These are phyloP conservation scores for Euclidia mi DNA, from an alignment of 2,888 invertebrate species.

Conservation along the genomic window DNA sequence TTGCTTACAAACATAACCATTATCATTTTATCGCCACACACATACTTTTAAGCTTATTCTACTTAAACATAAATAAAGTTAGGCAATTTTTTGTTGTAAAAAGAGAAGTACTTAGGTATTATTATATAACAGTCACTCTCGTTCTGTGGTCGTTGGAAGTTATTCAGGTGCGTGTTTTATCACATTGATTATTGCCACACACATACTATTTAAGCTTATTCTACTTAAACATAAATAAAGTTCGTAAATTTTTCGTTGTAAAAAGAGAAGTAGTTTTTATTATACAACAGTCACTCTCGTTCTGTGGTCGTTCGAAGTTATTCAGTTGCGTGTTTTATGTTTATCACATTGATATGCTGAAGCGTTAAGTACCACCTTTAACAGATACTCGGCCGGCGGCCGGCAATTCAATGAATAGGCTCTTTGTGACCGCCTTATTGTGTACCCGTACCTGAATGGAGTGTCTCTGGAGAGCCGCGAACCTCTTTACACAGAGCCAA, in stretches of 20 bases:
- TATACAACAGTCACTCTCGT: background rate
- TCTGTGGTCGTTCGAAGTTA: no score
- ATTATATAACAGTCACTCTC: constrained; percentile 3
- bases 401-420: constrained; percentile 68
- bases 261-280: background rate
- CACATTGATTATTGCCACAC: no score
- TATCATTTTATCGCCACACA: no score
- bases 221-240: no score
- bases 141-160: no score
- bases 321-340: constrained; percentile 38
- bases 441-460: constrained; percentile 64
- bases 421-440: constrained; percentile 71
- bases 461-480: constrained; percentile 49
- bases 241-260: no score
- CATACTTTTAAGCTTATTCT: no score
- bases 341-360: constrained; percentile 52
- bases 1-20: no score
- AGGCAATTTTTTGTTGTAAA: no score
- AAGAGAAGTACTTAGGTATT: no score
- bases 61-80: no score
- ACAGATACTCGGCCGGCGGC: constrained; percentile 38
- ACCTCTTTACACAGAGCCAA: constrained; percentile 61
- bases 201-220: no score
- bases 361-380: constrained; percentile 32
- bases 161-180: constrained; percentile 30